A percentile compares a stretch with the other conserved stretches of the same genome.
Conservation (phyloP, 2,888 invertebrate species). For the Stictocephala bisonia region DNA sequence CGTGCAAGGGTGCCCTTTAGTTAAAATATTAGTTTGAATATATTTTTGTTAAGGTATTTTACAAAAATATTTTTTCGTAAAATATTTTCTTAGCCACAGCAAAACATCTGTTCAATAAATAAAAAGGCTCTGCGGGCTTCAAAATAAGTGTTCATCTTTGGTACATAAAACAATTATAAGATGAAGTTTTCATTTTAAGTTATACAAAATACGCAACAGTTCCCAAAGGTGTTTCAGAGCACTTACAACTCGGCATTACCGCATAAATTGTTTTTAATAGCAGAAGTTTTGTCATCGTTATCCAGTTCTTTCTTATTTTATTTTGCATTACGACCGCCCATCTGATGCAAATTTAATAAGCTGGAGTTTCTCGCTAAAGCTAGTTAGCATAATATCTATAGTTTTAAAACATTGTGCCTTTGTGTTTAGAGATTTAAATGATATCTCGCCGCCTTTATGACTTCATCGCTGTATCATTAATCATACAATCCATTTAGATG, state of each 20-base stretch:
- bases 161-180: conserved; percentile 30
- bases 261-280: conserved; percentile 42
- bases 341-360: conserved; percentile 23
- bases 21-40: no score
- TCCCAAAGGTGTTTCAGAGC: conserved; percentile 32
- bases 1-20: no score
- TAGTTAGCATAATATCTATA: background rate
- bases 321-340: conserved; percentile 20
- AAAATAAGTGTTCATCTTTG: conserved; percentile 22
- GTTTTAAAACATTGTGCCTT: no score
- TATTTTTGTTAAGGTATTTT: no score
- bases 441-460: no score
- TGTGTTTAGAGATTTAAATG: no score
- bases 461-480: no score
- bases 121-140: no score
- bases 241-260: conserved; percentile 36
- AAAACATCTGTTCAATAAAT: no score
- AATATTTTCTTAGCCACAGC: no score
- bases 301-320: conserved; percentile 15
- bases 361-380: background rate
- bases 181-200: conserved; percentile 10
- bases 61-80: no score
- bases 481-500: no score
- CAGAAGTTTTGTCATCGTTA: conserved; percentile 37
- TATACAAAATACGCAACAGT: conserved; percentile 32